Percentiles rank a stretch among this genome's conserved stretches.
Evolutionary conservation across 1,140 invertebrate species (phyloP).

Genomic region (Ips typographus): DNA sequence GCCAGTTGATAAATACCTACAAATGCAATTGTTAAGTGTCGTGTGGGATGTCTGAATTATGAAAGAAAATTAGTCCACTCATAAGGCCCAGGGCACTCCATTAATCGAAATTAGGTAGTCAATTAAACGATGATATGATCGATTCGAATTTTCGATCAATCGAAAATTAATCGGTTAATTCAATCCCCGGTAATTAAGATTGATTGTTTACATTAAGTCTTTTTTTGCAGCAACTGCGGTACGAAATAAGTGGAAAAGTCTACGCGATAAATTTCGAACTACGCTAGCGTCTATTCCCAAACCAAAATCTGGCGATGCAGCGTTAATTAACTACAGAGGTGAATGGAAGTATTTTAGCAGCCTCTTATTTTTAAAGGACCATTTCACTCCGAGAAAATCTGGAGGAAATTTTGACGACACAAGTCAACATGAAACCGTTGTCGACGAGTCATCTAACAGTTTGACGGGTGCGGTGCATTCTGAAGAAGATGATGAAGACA

Average conservation of each 20-base stretch:
- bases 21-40: no score
- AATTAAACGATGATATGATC: no score
- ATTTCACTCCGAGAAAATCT: slow-evolving; percentile 16
- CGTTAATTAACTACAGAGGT: background rate
- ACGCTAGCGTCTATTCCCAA: slow-evolving; percentile 48
- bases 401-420: no score
- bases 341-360: slow-evolving; percentile 32
- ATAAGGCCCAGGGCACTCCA: no score
- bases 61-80: no score
- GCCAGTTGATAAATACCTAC: slow-evolving; percentile 44
- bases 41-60: background rate
- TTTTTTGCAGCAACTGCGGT: slow-evolving; percentile 52
- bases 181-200: no score
- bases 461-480: background rate
- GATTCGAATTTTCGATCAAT: no score
- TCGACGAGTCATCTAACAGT: no score
- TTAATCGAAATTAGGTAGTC: no score
- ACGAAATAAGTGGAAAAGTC: slow-evolving; percentile 55
- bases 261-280: slow-evolving; percentile 54
- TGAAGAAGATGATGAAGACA: background rate
- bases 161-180: no score
- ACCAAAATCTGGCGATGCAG: slow-evolving; percentile 26
- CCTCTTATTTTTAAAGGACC: slow-evolving; percentile 33
- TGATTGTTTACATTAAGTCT: no score
- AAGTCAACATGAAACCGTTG: no score